These are phyloP conservation scores for Ptychobarbus kaznakovi DNA, from an alignment of 2,797 vertebrate genomes.

Conservation along the genomic window DNA sequence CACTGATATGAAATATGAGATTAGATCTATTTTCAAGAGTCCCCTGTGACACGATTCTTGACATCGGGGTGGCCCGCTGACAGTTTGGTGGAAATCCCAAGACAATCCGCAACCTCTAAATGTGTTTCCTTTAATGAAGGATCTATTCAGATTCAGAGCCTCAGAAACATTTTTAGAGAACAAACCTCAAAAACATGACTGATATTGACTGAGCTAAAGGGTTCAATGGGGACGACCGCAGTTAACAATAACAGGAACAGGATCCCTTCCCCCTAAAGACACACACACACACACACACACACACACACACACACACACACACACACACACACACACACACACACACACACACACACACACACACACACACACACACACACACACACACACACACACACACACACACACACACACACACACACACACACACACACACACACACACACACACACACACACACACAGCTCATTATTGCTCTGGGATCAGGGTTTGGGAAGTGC, in stretches of 20 bases:
- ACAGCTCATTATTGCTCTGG: constrained; percentile 56
- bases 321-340: neutral
- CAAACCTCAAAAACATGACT: constrained; percentile 11
- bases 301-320: too few relatives aligned
- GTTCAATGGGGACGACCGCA: neutral
- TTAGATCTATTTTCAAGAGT: constrained; percentile 37
- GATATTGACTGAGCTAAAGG: constrained; percentile 5
- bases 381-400: neutral
- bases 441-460: neutral
- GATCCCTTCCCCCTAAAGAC: constrained; percentile 43
- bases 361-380: neutral
- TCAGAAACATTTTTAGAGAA: neutral
- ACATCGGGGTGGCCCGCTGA: constrained; percentile 24
- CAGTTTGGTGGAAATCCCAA: constrained; percentile 33
- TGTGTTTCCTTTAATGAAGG: neutral
- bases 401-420: neutral
- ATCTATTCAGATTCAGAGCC: neutral
- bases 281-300: neutral
- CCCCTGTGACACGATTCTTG: constrained; percentile 11
- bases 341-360: neutral
- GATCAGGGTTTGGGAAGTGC: constrained; percentile 30
- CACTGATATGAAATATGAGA: constrained; percentile 34
- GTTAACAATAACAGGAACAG: constrained; percentile 44
- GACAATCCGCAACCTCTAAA: constrained; percentile 8
- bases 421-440: neutral